Conservation (phyloP, 2,797 vertebrate species). For the Sciurus vulgaris region DNA sequence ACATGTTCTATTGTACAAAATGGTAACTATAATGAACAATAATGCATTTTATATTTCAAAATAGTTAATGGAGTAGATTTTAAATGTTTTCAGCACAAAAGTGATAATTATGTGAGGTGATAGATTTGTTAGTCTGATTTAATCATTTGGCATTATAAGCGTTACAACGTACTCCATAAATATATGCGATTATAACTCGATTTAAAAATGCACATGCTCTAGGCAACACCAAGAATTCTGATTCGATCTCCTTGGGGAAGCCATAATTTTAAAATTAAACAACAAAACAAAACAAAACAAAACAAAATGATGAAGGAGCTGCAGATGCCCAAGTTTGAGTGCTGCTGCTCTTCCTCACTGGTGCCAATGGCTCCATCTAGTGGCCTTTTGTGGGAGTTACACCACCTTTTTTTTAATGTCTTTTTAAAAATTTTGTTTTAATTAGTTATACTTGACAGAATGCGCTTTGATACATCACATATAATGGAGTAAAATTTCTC, state of each 20-base stretch:
- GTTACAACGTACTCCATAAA: neutral
- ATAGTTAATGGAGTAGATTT: neutral
- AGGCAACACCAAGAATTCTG: neutral
- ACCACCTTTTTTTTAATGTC: neutral
- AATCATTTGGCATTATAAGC: neutral
- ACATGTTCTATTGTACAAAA: neutral
- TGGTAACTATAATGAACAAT: neutral
- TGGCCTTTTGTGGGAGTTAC: neutral
- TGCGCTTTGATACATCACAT: too few relatives aligned
- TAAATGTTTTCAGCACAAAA: neutral
- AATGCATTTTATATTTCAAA: neutral
- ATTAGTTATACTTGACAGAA: too few relatives aligned
- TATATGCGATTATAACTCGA: neutral
- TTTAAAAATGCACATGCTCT: neutral
- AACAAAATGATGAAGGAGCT: neutral
- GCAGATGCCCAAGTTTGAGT: neutral
- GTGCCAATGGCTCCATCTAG: constrained; percentile 60
- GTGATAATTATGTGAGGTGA: neutral
- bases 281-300: too few relatives aligned
- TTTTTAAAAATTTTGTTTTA: too few relatives aligned
- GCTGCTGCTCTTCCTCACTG: neutral
- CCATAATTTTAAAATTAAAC: constrained; percentile 24
- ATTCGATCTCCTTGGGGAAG: neutral
- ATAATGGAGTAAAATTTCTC: too few relatives aligned
- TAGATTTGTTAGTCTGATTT: neutral